Evolutionary conservation across 2,797 vertebrate species (phyloP).

Genomic region (Triplophysa bombifrons): DNA sequence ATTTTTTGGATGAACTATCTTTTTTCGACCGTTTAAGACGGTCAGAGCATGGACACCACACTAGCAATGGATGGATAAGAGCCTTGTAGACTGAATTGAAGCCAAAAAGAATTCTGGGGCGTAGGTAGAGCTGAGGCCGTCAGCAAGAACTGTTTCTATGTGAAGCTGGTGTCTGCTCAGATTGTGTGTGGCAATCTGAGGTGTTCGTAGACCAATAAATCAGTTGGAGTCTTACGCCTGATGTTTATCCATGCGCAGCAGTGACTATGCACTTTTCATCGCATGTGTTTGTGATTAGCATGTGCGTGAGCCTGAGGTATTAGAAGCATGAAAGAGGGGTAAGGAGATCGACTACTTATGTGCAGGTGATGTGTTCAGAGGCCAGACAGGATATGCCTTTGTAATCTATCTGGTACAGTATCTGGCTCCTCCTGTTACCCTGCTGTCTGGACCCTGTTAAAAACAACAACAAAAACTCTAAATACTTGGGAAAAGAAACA

Average conservation of each 20-base stretch:
- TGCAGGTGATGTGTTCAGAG: conserved; percentile 1
- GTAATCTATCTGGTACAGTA: conserved; percentile 11
- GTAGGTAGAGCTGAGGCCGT: background rate
- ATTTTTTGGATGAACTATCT: background rate
- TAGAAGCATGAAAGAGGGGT: background rate
- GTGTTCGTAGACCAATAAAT: conserved; percentile 4
- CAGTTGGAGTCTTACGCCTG: background rate
- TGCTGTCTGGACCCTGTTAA: conserved; percentile 13
- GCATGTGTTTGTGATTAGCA: conserved; percentile 73
- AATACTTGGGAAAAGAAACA: conserved; percentile 7
- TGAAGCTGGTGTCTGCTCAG: background rate
- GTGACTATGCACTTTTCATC: conserved; percentile 73
- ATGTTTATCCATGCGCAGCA: conserved; percentile 58
- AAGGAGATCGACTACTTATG: conserved; percentile 22
- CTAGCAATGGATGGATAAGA: conserved; percentile 65
- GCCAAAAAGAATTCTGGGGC: conserved; percentile 31
- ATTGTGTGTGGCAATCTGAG: background rate
- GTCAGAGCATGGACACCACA: conserved; percentile 46
- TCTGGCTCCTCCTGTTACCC: background rate
- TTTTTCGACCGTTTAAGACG: conserved; percentile 37
- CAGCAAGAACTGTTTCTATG: background rate
- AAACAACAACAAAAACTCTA: conserved; percentile 9
- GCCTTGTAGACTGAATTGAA: conserved; percentile 45
- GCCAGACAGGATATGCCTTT: conserved; percentile 8
- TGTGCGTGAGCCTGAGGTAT: conserved; percentile 36